Conservation (phyloP, 2,888 invertebrate species). For the Entomobrya proxima region DNA sequence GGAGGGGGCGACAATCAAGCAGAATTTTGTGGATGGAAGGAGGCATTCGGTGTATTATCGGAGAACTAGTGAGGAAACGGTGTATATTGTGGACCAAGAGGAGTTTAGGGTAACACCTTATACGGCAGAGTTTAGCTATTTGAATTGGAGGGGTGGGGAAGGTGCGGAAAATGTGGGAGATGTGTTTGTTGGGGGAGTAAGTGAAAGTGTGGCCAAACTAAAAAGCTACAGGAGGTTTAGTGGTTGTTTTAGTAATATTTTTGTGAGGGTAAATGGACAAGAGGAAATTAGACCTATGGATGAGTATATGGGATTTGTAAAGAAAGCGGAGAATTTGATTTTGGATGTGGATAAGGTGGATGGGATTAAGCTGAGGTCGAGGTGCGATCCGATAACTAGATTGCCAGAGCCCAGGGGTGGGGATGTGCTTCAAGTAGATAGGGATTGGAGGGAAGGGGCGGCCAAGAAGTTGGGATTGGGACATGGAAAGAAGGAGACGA, state of each 20-base stretch:
- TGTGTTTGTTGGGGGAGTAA: conserved; percentile 91
- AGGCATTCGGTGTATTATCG: conserved; percentile 86
- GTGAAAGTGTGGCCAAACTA: conserved; percentile 87
- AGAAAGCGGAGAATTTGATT: conserved; percentile 87
- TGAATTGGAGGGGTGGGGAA: background rate
- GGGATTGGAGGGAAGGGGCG: conserved; percentile 70
- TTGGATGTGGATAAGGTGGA: conserved; percentile 91
- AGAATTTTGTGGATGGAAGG: conserved; percentile 89
- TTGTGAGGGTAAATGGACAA: conserved; percentile 88
- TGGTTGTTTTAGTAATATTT: conserved; percentile 92
- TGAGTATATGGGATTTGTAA: conserved; percentile 93
- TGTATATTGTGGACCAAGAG: conserved; percentile 78
- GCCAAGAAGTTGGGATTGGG: conserved; percentile 60
- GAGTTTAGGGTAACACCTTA: conserved; percentile 62
- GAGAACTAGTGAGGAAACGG: conserved; percentile 85
- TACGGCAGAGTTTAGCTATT: conserved; percentile 11
- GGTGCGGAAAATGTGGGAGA: conserved; percentile 79
- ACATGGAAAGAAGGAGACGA: conserved; percentile 42
- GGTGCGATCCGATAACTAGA: conserved; percentile 78
- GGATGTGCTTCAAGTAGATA: background rate
- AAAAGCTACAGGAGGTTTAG: conserved; percentile 91
- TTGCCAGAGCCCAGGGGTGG: background rate
- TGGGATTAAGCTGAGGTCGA: conserved; percentile 90
- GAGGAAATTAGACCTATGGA: conserved; percentile 90
- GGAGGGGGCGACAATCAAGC: conserved; percentile 85